Percentiles rank a stretch among this genome's conserved stretches.
These are phyloP conservation scores for Ficedula albicollis DNA, from an alignment of 2,797 vertebrate species.

Conservation along the genomic window DNA sequence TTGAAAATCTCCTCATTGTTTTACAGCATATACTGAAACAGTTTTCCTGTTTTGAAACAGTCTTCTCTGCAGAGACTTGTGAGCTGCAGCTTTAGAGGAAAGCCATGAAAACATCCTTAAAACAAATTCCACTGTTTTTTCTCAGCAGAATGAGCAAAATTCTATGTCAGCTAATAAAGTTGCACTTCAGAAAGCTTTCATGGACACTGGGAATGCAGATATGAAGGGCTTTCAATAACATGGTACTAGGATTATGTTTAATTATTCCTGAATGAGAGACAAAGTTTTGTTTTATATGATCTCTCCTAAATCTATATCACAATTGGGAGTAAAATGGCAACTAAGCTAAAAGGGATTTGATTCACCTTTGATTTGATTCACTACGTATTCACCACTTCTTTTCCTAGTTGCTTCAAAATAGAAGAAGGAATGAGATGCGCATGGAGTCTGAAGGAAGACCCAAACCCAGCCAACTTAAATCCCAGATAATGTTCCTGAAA, in stretches of 20 bases:
- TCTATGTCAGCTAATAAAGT: background rate
- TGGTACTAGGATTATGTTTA: background rate
- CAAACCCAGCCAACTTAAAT: background rate
- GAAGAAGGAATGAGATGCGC: background rate
- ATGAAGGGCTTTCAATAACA: background rate
- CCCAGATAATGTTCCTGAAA: background rate
- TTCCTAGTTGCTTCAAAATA: background rate
- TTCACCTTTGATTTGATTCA: no score
- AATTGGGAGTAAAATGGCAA: background rate
- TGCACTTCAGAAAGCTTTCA: background rate
- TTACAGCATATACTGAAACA: background rate
- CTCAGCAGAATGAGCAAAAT: background rate
- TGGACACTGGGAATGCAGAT: background rate
- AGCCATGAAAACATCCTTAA: background rate
- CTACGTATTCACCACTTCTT: slow-evolving; percentile 11
- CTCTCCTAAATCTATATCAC: background rate
- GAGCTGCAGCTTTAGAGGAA: background rate
- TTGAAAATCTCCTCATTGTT: background rate
- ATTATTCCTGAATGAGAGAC: slow-evolving; percentile 9
- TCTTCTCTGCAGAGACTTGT: background rate
- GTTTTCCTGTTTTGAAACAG: background rate
- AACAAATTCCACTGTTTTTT: background rate
- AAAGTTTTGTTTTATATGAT: slow-evolving; percentile 7
- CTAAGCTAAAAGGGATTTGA: background rate
- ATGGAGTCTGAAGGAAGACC: background rate